Percentiles rank a stretch among this genome's conserved stretches.
These are phyloP conservation scores for Atherinomorus stipes DNA, from an alignment of 2,113 vertebrate genomes.

Conservation along the genomic window DNA sequence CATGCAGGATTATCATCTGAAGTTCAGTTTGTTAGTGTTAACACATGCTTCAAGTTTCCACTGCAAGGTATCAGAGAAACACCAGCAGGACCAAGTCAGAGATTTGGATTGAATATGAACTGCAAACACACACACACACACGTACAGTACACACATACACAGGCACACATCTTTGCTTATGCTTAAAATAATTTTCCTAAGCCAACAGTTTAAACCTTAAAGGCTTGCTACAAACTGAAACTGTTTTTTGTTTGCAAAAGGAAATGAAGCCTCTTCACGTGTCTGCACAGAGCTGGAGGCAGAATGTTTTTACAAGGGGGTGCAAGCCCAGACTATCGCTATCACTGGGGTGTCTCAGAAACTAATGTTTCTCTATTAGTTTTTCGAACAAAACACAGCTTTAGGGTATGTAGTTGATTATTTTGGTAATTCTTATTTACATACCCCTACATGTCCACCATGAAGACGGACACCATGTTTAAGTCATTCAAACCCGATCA, in stretches of 20 bases:
- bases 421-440: too few species aligned
- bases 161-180: too few species aligned
- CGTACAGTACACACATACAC: too few species aligned
- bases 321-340: neutral
- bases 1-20: slow-evolving; percentile 14
- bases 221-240: neutral
- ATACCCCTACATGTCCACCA: too few species aligned
- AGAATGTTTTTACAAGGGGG: neutral
- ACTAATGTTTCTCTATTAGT: too few species aligned
- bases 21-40: slow-evolving; percentile 3
- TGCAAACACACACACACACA: neutral
- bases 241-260: neutral
- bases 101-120: neutral
- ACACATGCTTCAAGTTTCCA: slow-evolving; percentile 10
- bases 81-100: neutral
- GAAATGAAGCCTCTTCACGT: neutral
- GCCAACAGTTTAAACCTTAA: neutral
- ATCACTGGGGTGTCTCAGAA: neutral
- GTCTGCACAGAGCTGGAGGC: neutral
- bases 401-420: too few species aligned
- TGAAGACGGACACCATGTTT: too few species aligned
- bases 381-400: too few species aligned
- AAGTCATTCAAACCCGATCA: too few species aligned
- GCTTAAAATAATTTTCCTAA: neutral
- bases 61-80: neutral